Conservation (phyloP, 1,140 invertebrate genomes). For the Steinernema khuongi region DNA sequence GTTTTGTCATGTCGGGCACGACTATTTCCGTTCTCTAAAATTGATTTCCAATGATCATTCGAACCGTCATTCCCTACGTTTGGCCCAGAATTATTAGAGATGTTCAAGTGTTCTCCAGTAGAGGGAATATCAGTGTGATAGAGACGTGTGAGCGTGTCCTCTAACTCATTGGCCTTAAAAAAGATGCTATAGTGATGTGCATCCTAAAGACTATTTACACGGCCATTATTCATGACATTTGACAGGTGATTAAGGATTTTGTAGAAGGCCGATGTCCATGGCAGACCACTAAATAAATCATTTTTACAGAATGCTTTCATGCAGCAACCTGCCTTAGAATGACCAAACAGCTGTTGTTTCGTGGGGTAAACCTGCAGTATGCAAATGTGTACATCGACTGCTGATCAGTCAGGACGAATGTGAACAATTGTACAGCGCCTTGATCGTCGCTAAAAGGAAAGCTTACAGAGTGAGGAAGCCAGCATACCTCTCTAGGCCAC, state of each 20-base stretch:
- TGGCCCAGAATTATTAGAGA: slow-evolving; percentile 21
- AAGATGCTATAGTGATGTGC: not conserved
- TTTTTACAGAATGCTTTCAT: not conserved
- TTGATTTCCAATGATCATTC: not conserved
- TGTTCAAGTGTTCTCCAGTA: slow-evolving; percentile 33
- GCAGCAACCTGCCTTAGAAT: slow-evolving; percentile 41
- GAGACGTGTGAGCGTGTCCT: slow-evolving; percentile 43
- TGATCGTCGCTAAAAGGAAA: slow-evolving; percentile 38
- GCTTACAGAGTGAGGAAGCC: not conserved
- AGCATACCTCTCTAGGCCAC: slow-evolving; percentile 23
- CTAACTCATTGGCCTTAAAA: slow-evolving; percentile 39
- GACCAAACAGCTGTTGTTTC: slow-evolving; percentile 47
- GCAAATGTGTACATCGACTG: slow-evolving; percentile 46
- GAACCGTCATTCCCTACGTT: not conserved
- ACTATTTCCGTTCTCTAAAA: slow-evolving; percentile 23
- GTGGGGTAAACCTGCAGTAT: slow-evolving; percentile 48
- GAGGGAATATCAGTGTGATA: slow-evolving; percentile 52
- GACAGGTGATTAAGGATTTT: slow-evolving; percentile 52
- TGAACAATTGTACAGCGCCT: slow-evolving; percentile 52
- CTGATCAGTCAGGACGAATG: slow-evolving; percentile 47
- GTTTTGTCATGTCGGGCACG: slow-evolving; percentile 25
- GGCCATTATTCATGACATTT: slow-evolving; percentile 45
- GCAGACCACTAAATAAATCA: slow-evolving; percentile 43
- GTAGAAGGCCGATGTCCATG: slow-evolving; percentile 51
- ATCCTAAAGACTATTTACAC: slow-evolving; percentile 28